phyloP scores from a whole-genome alignment of 2,797 vertebrate species.

The Sebastes reedi region DNA sequence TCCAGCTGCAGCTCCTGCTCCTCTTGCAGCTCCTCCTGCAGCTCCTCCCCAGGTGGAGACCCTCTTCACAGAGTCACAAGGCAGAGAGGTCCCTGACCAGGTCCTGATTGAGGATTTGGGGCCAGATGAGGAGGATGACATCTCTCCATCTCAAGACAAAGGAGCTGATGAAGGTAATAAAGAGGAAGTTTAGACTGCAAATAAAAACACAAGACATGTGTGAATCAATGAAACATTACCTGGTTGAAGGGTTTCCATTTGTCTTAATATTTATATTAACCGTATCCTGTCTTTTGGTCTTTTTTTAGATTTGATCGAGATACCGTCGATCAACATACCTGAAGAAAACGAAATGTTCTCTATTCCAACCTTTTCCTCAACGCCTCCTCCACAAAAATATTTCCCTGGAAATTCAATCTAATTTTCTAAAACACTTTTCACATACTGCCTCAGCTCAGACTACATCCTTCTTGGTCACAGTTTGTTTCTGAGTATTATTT shows the following conservation, averaged over 20 bases:
- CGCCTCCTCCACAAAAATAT: conserved; percentile 64
- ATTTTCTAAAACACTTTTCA: conserved; percentile 41
- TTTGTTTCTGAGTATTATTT: conserved; percentile 20
- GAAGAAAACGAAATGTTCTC: conserved; percentile 68
- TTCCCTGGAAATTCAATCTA: conserved; percentile 62
- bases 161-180: conserved; percentile 64
- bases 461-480: not conserved
- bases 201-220: not conserved
- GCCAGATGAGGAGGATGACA: conserved; percentile 58
- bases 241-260: not conserved
- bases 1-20: conserved; percentile 15
- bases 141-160: conserved; percentile 39
- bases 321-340: conserved; percentile 33
- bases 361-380: conserved; percentile 54
- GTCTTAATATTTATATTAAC: not conserved
- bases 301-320: conserved; percentile 77
- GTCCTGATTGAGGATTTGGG: conserved; percentile 80
- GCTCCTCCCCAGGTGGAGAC: conserved; percentile 40
- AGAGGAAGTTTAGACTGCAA: conserved; percentile 31
- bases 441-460: conserved; percentile 12
- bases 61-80: conserved; percentile 29
- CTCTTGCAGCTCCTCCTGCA: not conserved
- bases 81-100: conserved; percentile 34
- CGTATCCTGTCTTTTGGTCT: not conserved
- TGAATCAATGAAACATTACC: not conserved